Evolutionary conservation across 2,888 invertebrate genomes (phyloP).

Genomic region (Ditylenchus weischeri): DNA sequence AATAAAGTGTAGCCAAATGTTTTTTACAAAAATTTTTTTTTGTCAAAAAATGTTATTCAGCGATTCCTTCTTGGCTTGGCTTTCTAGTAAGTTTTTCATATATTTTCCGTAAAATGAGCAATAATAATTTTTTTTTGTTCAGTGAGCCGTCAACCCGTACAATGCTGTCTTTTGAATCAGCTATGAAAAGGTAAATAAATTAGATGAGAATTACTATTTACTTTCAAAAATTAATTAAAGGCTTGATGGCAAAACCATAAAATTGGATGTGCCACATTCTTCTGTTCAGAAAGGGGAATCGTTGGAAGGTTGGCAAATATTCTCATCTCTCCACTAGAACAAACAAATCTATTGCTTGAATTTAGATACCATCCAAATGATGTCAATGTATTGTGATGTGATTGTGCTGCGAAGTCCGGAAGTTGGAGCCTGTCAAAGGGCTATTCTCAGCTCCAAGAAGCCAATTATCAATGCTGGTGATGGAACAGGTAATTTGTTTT

Average conservation of each 20-base stretch:
- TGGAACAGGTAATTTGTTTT: constrained; percentile 68
- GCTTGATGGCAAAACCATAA: constrained; percentile 85
- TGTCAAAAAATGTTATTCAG: too few species aligned
- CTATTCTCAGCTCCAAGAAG: constrained; percentile 37
- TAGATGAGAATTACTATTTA: too few species aligned
- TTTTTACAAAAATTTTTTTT: too few species aligned
- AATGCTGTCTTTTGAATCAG: constrained; percentile 88
- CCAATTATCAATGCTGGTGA: constrained; percentile 92
- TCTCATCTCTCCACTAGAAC: background rate
- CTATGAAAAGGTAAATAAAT: constrained; percentile 71
- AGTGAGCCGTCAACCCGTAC: constrained; percentile 69
- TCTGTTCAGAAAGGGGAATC: constrained; percentile 95
- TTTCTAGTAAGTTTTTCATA: too few species aligned
- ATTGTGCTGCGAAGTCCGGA: constrained; percentile 89
- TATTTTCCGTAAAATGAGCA: too few species aligned
- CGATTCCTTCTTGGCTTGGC: too few species aligned
- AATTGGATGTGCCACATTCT: constrained; percentile 73
- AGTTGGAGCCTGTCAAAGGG: constrained; percentile 76
- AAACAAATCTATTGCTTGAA: background rate
- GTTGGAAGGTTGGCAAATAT: constrained; percentile 69
- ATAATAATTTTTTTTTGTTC: too few species aligned
- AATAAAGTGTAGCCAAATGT: too few species aligned
- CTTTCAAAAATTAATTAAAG: constrained; percentile 60
- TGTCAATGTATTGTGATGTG: constrained; percentile 73
- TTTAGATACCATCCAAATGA: constrained; percentile 61